Evolutionary conservation across 2,888 invertebrate genomes (phyloP).

Genomic region (Meganola albula): DNA sequence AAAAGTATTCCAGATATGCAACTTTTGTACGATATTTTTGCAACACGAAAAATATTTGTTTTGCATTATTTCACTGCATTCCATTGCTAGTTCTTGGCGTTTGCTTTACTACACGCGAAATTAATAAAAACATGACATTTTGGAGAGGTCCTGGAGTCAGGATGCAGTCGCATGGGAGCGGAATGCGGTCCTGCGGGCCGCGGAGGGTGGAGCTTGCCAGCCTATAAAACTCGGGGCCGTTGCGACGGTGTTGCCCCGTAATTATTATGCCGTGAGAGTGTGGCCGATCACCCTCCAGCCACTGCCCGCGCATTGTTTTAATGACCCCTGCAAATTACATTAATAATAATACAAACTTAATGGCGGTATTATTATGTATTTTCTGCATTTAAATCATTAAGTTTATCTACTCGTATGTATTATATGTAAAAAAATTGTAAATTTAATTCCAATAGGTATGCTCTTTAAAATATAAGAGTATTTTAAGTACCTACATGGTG

Average conservation of each 20-base stretch:
- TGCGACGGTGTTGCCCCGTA: constrained; percentile 48
- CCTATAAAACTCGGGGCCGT: too few species aligned
- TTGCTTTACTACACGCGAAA: constrained; percentile 32
- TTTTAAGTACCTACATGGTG: too few species aligned
- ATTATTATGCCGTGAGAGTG: constrained; percentile 63
- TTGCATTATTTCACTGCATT: too few species aligned
- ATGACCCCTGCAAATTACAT: constrained; percentile 40
- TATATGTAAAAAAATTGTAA: too few species aligned
- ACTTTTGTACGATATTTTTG: too few species aligned
- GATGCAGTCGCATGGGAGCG: constrained; percentile 74
- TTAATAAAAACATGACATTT: constrained; percentile 69
- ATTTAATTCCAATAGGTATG: too few species aligned
- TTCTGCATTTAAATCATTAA: constrained; percentile 14
- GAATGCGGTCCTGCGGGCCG: constrained; percentile 70
- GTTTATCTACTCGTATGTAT: too few species aligned
- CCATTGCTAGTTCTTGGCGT: too few species aligned
- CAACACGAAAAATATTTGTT: too few species aligned
- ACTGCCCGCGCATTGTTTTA: constrained; percentile 46
- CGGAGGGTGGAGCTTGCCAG: constrained; percentile 29
- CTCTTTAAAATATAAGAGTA: too few species aligned
- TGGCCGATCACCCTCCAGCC: constrained; percentile 64
- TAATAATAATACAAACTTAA: constrained; percentile 4
- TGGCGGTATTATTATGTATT: not conserved
- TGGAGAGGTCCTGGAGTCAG: constrained; percentile 55
- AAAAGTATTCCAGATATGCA: too few species aligned